Conservation (phyloP, 2,113 vertebrate genomes). For the Nibea coibor region DNA sequence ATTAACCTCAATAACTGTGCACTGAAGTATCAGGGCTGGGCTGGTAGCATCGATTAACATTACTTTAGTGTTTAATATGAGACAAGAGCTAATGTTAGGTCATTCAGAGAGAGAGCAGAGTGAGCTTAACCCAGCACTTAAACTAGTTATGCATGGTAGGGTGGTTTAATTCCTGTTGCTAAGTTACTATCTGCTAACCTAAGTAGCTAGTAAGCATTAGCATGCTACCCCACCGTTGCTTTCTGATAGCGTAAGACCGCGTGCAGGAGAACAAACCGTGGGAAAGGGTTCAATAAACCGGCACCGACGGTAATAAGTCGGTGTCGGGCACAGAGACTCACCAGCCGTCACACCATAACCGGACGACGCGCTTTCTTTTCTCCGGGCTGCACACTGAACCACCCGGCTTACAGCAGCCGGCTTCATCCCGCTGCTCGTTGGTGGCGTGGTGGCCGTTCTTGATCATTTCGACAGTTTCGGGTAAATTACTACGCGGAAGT, state of each 20-base stretch:
- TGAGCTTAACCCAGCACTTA: background rate
- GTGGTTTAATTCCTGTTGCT: constrained; percentile 1
- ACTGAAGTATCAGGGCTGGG: background rate
- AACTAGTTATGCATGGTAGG: too few relatives aligned
- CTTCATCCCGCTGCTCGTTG: constrained; percentile 31
- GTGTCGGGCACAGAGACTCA: constrained; percentile 74
- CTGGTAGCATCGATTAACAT: background rate
- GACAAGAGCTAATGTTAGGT: background rate
- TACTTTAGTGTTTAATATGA: background rate
- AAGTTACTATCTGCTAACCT: background rate
- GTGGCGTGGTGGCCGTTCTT: constrained; percentile 86
- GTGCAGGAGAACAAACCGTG: too few relatives aligned
- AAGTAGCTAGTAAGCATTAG: constrained; percentile 61
- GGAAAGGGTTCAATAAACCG: accelerated
- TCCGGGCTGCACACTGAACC: constrained; percentile 68
- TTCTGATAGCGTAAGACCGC: too few relatives aligned
- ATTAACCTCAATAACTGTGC: background rate
- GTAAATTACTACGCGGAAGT: accelerated
- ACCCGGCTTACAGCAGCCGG: constrained; percentile 34
- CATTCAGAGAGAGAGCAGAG: background rate
- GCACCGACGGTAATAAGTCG: background rate
- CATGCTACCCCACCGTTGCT: constrained; percentile 13
- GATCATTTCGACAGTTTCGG: constrained; percentile 80
- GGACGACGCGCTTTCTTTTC: constrained; percentile 84
- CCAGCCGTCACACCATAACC: constrained; percentile 97